A percentile compares a stretch with the other conserved stretches of the same genome.
Evolutionary conservation across 2,797 vertebrate genomes (phyloP).

Genomic region (Xyrichtys novacula): DNA sequence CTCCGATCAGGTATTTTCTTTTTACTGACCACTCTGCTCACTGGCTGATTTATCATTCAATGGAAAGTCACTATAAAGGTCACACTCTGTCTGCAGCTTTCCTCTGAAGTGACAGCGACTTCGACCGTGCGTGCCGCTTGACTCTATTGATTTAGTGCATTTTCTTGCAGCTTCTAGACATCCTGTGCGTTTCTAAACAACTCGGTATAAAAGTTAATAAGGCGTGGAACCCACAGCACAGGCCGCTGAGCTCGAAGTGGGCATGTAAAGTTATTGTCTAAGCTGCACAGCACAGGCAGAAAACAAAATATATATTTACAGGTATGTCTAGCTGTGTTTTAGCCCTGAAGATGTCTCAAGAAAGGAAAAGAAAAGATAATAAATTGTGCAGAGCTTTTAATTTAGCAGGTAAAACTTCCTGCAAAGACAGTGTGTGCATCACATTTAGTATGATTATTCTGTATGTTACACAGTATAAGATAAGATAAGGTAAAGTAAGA

Average conservation of each 20-base stretch:
- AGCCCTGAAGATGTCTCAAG: background rate
- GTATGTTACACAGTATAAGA: too few species aligned
- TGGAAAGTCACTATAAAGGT: conserved; percentile 23
- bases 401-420: too few species aligned
- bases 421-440: background rate
- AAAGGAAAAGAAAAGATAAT: background rate
- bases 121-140: conserved; percentile 4
- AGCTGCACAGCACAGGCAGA: background rate
- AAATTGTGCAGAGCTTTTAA: too few species aligned
- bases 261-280: conserved; percentile 19
- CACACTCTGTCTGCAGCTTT: conserved; percentile 23
- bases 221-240: conserved; percentile 10
- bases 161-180: conserved; percentile 21
- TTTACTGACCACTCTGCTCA: background rate
- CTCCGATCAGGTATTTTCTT: conserved; percentile 81
- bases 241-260: conserved; percentile 14
- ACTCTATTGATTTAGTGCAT: conserved; percentile 30
- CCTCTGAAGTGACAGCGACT: background rate
- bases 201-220: conserved; percentile 37
- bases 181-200: conserved; percentile 34
- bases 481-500: too few species aligned
- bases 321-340: conserved; percentile 2
- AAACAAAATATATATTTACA: background rate
- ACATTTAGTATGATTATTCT: too few species aligned
- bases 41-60: conserved; percentile 1